A percentile compares a stretch with the other conserved stretches of the same genome.
Conservation (phyloP, 2,113 vertebrate genomes). For the Damaliscus lunatus region DNA sequence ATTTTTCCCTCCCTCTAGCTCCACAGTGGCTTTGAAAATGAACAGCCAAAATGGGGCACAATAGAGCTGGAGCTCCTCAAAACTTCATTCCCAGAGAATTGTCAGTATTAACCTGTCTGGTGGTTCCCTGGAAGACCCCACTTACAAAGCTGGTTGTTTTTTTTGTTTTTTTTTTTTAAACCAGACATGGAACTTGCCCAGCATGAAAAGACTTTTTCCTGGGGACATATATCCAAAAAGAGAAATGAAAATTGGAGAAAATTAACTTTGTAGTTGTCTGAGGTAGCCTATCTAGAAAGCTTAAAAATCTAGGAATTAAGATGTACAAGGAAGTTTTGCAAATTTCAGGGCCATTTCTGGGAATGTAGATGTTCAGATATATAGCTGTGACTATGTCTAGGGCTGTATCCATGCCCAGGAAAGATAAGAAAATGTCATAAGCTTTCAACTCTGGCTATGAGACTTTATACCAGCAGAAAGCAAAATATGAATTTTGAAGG, state of each 20-base stretch:
- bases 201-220: neutral
- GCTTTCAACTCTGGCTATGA: neutral
- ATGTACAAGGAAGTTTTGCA: neutral
- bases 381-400: neutral
- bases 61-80: neutral
- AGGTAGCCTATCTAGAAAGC: neutral
- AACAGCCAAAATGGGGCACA: neutral
- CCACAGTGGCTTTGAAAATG: neutral
- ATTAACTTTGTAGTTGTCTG: neutral
- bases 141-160: neutral
- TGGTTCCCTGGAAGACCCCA: neutral
- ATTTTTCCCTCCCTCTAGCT: neutral
- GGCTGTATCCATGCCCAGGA: neutral
- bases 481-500: neutral
- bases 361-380: neutral
- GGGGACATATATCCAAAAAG: neutral
- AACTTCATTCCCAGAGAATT: neutral
- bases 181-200: neutral
- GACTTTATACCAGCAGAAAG: neutral
- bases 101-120: neutral
- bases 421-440: neutral
- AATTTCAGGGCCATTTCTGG: neutral
- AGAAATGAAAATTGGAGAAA: neutral
- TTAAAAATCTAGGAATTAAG: neutral
- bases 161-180: neutral